Evolutionary conservation across 2,797 vertebrate species (phyloP), one percentile per base, ranked within the genome.

Genomic region (Lithobates pipiens): DNA sequence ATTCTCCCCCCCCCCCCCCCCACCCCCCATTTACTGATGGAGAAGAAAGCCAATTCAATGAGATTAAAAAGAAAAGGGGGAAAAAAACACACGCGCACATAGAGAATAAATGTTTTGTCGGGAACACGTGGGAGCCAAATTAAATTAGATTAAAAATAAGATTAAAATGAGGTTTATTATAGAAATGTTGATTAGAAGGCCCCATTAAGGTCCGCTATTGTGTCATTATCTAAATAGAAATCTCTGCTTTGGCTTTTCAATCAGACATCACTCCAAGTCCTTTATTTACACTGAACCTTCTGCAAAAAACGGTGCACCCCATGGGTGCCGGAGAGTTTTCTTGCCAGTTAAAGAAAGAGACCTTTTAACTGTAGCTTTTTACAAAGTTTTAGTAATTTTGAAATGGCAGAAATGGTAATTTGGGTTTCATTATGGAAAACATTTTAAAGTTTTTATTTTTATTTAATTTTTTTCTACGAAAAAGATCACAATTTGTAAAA

Each of bases 161-260:
- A 86, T 86, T 86, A 86, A 83, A 86, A 86, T 79, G 69, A 86
- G 76, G 74, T 68, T 72, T 79, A 83, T 86, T 83, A 83, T 86
- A 68, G 85, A 75, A 75, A 61, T 74, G 80, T 68, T 86, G 85
- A 86, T 86, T 82, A 82, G 74, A 82, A 65, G 34, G 32, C 67
- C 67, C 61, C 80, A 86, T 86, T 86, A 77, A 72, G 85, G 85
- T 39, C 75, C 18, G 68, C 85, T 29, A 79, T 83, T 83, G 80
- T 86, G 80, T 44, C 80, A 61, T 82, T 86, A 86, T 86, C 85
- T 86, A 86, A 86, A 86, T 86, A 75, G 85, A 83, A 86, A 86
- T 86, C 85, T 86, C 72, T 21, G 29, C 57, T 86, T 34, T 54
- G 42, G 77, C 67, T 86, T 76, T 86, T 82, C 84, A 85, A 80